A percentile compares a stretch with the other conserved stretches of the same genome.
These are phyloP conservation scores for Thaleichthys pacificus DNA, from an alignment of 2,797 vertebrate genomes.

Conservation along the genomic window DNA sequence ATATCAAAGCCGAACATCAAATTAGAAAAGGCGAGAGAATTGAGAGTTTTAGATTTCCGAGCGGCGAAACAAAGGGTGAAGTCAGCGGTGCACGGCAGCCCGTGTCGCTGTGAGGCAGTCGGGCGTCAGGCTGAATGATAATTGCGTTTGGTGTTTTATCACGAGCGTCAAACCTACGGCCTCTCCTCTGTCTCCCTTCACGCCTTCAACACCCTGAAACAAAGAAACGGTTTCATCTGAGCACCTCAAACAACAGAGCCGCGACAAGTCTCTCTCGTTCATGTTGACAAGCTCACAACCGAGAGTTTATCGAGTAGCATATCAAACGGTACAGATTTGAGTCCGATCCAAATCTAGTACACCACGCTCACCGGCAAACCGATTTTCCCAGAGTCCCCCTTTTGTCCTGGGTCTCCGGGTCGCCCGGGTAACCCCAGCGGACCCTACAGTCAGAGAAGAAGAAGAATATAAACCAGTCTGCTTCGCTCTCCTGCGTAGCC, in stretches of 20 bases:
- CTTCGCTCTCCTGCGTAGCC: not conserved
- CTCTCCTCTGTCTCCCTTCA: constrained; percentile 82
- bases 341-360: not conserved
- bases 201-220: constrained; percentile 74
- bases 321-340: not conserved
- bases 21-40: constrained; percentile 22
- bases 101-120: constrained; percentile 9
- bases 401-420: constrained; percentile 78
- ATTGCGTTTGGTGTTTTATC: constrained; percentile 17
- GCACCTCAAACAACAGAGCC: not conserved
- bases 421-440: constrained; percentile 81
- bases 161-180: constrained; percentile 67
- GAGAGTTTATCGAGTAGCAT: too few relatives aligned
- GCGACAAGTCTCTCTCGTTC: not conserved
- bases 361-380: constrained; percentile 63
- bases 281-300: too few relatives aligned
- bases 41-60: constrained; percentile 21
- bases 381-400: constrained; percentile 73
- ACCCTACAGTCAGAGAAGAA: constrained; percentile 68
- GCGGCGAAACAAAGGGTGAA: constrained; percentile 27
- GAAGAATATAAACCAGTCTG: constrained; percentile 11
- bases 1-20: constrained; percentile 41
- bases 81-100: not conserved
- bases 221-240: constrained; percentile 23
- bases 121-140: constrained; percentile 27